phyloP scores from a whole-genome alignment of 2,888 invertebrate species.

The Apamea crenata region DNA sequence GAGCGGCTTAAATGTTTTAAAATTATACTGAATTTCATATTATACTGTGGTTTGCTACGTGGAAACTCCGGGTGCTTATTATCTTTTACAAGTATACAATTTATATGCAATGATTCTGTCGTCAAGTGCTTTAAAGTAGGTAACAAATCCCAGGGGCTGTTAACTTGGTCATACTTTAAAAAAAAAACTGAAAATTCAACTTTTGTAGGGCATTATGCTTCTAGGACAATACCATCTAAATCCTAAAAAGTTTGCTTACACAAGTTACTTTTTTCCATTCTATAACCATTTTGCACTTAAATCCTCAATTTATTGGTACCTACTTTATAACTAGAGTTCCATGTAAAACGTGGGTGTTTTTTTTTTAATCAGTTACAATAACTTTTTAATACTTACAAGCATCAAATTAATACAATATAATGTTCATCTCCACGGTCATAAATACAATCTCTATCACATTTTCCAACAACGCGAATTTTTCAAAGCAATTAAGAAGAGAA shows the following conservation, averaged over 20 bases:
- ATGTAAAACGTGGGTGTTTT: neutral
- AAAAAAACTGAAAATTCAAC: too few species aligned
- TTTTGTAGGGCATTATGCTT: neutral
- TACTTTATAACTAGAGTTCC: neutral
- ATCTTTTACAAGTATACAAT: conserved; percentile 24
- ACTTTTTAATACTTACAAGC: neutral
- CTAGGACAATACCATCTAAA: too few species aligned
- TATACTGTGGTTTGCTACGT: conserved; percentile 19
- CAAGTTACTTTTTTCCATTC: neutral
- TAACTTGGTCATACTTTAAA: neutral
- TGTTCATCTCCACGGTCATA: conserved; percentile 9
- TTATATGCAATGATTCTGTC: conserved; percentile 40
- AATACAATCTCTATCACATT: conserved; percentile 33
- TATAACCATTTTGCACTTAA: neutral
- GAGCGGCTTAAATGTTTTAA: conserved; percentile 64
- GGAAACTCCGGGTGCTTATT: conserved; percentile 23
- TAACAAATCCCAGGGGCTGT: neutral
- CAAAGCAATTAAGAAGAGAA: conserved; percentile 59
- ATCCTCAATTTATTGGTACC: neutral
- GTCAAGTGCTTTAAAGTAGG: neutral
- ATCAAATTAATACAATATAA: conserved; percentile 20
- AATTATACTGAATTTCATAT: conserved; percentile 56
- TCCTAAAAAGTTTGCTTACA: neutral
- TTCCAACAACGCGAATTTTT: conserved; percentile 52
- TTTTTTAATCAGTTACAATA: neutral